Conservation (phyloP, 2,888 invertebrate species). For the Bruchidius siliquastri region DNA sequence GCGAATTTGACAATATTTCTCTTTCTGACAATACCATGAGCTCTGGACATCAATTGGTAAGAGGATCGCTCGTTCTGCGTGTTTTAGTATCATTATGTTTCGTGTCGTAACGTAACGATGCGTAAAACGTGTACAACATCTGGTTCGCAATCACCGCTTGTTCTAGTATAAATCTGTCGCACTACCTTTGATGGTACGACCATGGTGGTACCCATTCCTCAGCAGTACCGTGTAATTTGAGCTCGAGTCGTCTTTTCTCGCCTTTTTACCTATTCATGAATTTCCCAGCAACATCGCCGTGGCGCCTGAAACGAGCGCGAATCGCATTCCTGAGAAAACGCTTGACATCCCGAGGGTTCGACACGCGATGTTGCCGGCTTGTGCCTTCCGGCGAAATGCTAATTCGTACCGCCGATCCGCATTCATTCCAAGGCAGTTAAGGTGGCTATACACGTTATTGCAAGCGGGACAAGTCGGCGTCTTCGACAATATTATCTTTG, state of each 20-base stretch:
- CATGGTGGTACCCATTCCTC: background rate
- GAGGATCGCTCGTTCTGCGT: too few relatives aligned
- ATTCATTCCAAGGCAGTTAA: background rate
- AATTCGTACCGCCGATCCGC: background rate
- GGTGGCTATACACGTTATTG: too few relatives aligned
- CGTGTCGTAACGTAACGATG: too few relatives aligned
- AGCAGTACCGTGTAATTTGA: background rate
- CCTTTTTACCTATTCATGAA: background rate
- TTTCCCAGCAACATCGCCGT: background rate
- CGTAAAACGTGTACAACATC: too few relatives aligned
- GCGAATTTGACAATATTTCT: too few relatives aligned
- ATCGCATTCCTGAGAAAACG: background rate
- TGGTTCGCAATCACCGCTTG: too few relatives aligned
- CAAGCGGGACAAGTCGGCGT: too few relatives aligned
- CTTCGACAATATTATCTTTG: too few relatives aligned
- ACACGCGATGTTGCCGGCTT: background rate
- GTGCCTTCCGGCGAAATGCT: background rate
- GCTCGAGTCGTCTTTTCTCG: background rate
- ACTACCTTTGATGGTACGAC: background rate
- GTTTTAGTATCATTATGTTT: too few relatives aligned
- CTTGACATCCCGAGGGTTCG: background rate
- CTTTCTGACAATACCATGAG: too few relatives aligned
- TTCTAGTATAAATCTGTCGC: too few relatives aligned
- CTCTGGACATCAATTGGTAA: too few relatives aligned
- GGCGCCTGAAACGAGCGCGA: background rate